These are phyloP conservation scores for Drosophila imparisetae DNA, from an alignment of 2,888 invertebrate genomes.

Conservation along the genomic window DNA sequence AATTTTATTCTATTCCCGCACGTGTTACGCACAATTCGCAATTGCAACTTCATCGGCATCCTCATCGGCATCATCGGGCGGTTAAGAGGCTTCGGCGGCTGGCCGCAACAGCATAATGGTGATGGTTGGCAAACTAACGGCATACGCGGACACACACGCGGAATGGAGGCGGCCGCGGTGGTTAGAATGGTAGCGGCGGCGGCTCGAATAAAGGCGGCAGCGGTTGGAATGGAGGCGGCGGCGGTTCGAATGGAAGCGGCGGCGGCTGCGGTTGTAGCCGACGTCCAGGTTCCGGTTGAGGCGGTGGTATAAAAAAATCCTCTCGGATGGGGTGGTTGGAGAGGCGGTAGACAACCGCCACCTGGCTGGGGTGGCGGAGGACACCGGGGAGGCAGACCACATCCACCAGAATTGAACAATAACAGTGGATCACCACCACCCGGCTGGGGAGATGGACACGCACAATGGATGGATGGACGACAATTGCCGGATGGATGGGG, in stretches of 20 bases:
- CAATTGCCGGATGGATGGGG: not conserved
- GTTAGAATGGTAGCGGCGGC: slow-evolving; percentile 6
- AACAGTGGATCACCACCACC: slow-evolving; percentile 6
- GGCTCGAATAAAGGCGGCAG: slow-evolving; percentile 10
- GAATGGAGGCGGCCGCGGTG: slow-evolving; percentile 12
- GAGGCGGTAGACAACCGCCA: slow-evolving; percentile 17
- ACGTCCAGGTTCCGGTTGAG: slow-evolving; percentile 34
- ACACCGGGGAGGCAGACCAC: slow-evolving; percentile 5
- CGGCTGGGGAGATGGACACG: slow-evolving; percentile 16
- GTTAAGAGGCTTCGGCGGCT: slow-evolving; percentile 4
- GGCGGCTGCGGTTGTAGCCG: not conserved
- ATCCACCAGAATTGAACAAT: slow-evolving; percentile 7
- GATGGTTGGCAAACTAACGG: slow-evolving; percentile 2
- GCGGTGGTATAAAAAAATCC: slow-evolving; percentile 6
- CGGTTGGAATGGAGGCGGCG: slow-evolving; percentile 10
- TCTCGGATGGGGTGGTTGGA: slow-evolving; percentile 47
- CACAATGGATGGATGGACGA: too few relatives aligned
- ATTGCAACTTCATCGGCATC: slow-evolving; percentile 46
- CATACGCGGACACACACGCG: slow-evolving; percentile 5
- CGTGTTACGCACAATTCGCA: slow-evolving; percentile 48
- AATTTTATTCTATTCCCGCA: slow-evolving; percentile 6
- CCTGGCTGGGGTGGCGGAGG: slow-evolving; percentile 18
- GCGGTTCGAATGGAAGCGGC: slow-evolving; percentile 10
- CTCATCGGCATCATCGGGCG: slow-evolving; percentile 45
- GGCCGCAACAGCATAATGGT: slow-evolving; percentile 18